Evolutionary conservation across 2,888 invertebrate species (phyloP).

Genomic region (Plagiodera versicolora): DNA sequence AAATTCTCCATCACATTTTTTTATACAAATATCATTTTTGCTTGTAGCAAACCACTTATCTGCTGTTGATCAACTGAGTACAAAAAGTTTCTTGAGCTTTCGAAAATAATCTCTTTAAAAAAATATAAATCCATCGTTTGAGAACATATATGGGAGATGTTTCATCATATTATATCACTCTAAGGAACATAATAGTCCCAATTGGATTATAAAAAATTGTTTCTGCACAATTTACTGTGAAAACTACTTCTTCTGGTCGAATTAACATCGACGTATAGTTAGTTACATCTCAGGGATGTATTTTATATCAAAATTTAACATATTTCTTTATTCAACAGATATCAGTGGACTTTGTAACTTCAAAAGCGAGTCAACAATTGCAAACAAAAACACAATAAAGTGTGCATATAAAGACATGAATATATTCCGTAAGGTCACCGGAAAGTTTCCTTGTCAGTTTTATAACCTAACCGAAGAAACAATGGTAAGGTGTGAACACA

Average conservation of each 20-base stretch:
- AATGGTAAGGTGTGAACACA: conserved; percentile 11
- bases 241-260: not conserved
- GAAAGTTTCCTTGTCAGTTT: conserved; percentile 17
- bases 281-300: not conserved
- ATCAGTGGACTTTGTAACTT: conserved; percentile 30
- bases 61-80: too few species aligned
- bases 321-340: conserved; percentile 30
- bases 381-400: conserved; percentile 25
- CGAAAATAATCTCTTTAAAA: too few species aligned
- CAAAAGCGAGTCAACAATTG: conserved; percentile 29
- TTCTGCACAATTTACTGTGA: not conserved
- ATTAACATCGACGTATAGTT: not conserved
- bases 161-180: too few species aligned
- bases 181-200: too few species aligned
- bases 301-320: conserved; percentile 16
- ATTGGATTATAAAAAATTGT: not conserved
- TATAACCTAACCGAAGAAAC: conserved; percentile 6
- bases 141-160: too few species aligned
- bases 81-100: too few species aligned
- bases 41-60: too few species aligned
- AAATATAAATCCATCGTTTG: too few species aligned
- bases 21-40: too few species aligned
- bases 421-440: conserved; percentile 19
- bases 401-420: conserved; percentile 13
- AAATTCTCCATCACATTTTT: too few species aligned